phyloP scores from a whole-genome alignment of 2,888 invertebrate genomes.

The Pycnomerus fuliginosus region DNA sequence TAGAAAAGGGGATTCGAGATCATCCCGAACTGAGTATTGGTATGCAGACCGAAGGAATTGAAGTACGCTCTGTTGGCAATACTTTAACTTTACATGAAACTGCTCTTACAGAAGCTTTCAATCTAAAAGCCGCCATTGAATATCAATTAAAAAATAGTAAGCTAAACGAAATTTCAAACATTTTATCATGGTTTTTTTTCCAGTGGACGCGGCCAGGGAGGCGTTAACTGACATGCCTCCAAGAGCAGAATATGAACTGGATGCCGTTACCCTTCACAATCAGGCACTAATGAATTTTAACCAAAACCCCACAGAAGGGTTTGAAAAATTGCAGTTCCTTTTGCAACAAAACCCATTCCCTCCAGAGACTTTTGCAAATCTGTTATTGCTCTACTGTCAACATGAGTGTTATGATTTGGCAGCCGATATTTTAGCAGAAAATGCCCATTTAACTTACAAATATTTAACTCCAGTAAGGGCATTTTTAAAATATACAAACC shows the following conservation, averaged over 20 bases:
- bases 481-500: too few relatives aligned
- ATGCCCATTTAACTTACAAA: slow-evolving; percentile 94
- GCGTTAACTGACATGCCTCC: slow-evolving; percentile 89
- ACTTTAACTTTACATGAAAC: slow-evolving; percentile 92
- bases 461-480: slow-evolving; percentile 79
- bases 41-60: slow-evolving; percentile 91
- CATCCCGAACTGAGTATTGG: slow-evolving; percentile 97
- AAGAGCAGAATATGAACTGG: slow-evolving; percentile 93
- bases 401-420: slow-evolving; percentile 97
- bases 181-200: slow-evolving; percentile 26
- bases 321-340: slow-evolving; percentile 91
- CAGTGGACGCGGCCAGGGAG: slow-evolving; percentile 81
- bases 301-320: slow-evolving; percentile 85
- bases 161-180: too few relatives aligned
- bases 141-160: slow-evolving; percentile 85
- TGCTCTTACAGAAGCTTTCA: slow-evolving; percentile 96
- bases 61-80: slow-evolving; percentile 94
- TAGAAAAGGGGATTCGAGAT: slow-evolving; percentile 93
- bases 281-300: slow-evolving; percentile 88
- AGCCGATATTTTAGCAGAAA: slow-evolving; percentile 96
- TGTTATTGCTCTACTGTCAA: slow-evolving; percentile 92
- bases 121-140: slow-evolving; percentile 97
- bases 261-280: slow-evolving; percentile 96
- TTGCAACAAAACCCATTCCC: slow-evolving; percentile 96
- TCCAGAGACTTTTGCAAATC: slow-evolving; percentile 95